Evolutionary conservation across 2,888 invertebrate species (phyloP), one percentile per base, ranked within the genome.

Genomic region (Acronicta psi): DNA sequence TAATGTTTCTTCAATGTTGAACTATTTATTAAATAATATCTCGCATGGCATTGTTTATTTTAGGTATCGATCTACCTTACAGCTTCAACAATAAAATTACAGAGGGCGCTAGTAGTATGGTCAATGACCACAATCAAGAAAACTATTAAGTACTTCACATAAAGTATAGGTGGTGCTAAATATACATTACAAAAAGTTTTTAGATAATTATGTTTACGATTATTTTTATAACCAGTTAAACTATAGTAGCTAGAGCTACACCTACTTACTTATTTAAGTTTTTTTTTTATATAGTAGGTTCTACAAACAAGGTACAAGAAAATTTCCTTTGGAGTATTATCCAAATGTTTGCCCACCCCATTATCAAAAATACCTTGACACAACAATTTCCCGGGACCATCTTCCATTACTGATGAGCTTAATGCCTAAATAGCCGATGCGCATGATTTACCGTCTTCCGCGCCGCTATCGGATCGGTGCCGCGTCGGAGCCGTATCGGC

Each of bases 381-480:
- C 54, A 42, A 67, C 46, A 73, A 75, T 67, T 73, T 70, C 64
- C 70, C 58, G 42, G 14, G 52, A 55, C 59, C 47, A 60, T 59
- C 59, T 66, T 58, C 71, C 17, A 51, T 59, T 68, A 61, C 69
- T 73, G 71, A 71, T 71, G 74, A 70, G 58, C 60, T 47, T 56
- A 73, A 51, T 50, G 59, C 59, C 53, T 68, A 75, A 75, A 66
- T 64, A 72, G 58, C 68, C 72, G 58, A 67, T 69, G 59, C 67
- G 51, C 51, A 74, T 80, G 85, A 82, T 84, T 84, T 83, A 82
- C 70, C 59, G 72, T 60, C 60, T 66, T 76, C 67, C 65, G 62
- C 41, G 55, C 65, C 75, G 70, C 77, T 79, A 81, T 80, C 81
- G 78, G 75, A 54, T 69, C 75, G 74, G 57, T 50, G 70, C 69